Base-by-base conservation (phyloP, 2,888 invertebrate genomes). In the Amblyjoppa fuscipennis region DNA sequence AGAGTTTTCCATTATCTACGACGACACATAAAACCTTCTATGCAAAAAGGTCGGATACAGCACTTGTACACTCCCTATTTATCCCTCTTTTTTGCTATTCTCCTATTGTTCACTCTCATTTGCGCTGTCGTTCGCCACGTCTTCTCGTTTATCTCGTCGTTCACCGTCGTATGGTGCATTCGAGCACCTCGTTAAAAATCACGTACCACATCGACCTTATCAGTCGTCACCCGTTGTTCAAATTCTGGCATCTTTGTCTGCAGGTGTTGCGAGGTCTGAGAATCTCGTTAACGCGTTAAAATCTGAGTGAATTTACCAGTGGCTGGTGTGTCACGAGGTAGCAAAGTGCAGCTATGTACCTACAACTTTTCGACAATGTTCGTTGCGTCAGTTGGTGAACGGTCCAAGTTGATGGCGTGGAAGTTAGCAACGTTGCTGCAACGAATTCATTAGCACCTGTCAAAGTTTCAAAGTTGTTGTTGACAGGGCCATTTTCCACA, bases 1-100 rank as follows among this genome's bases (percentile, higher is more conserved):
- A 88, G 89, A 90, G 88, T 90, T 90, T 91, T 89, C 88, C 89
- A 90, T 91, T 90, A 90, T 87, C 88, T 87, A 3, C 41, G 16
- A 25, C 45, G 38, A 56, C 45, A 49, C 34, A 71, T 56, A 51
- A 71, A 64, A 79, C 61, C 16, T 69, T 70, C 64, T 16, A 68
- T 49, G 70, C 79, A 76, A 86, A 82, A 76, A 84, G 6, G 66
- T 61, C 85, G 51, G 64, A 59, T 51, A 3, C 9, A 13, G 59
- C 20, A 20, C 20, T 56, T 20, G 53, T 28, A 41, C 1, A 53
- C 34, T 69, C 11, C 53, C n/a, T 34, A 51, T 59, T 16, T 34
- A 66, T 20, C 20, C 20, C 75, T 16, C 9, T n/a, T 53, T 28
- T 59, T 45, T 59, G 4, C 28, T 20, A 20, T 81, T 81, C 25